Evolutionary conservation across 2,888 invertebrate genomes (phyloP), one percentile per base, ranked within the genome.

Genomic region (Prenolepis imparis): DNA sequence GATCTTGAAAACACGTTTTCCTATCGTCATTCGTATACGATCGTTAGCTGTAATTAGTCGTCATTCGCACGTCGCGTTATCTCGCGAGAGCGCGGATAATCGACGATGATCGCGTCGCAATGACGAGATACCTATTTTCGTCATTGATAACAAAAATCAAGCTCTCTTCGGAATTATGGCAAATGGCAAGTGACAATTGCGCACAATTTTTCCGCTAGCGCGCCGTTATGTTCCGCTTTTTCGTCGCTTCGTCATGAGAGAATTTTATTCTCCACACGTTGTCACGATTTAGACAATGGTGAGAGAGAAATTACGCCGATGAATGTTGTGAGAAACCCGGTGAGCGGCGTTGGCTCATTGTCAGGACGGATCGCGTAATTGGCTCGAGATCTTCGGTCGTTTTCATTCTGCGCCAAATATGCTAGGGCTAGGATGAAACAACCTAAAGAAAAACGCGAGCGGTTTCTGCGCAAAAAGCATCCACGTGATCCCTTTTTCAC

Each of bases 301-400:
- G 80, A 86, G 85, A 86, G 85, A 88, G 84, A 90, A 89, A 90
- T 89, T 90, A 88, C 87, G 80, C 59, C 70, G 86, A 39, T 83
- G 89, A 88, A 88, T 87, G 85, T 87, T 85, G 87, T 89, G 88
- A 86, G 89, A 89, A 87, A 83, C 82, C 44, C 82, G 32, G 81
- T 78, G 78, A 70, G 44, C 72, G 68, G 84, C 73, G 84, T 88
- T 84, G 84, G 82, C 87, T 81, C 84, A 81, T 88, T 87, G 88
- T 88, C 86, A 63, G 85, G 83, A 80, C 36, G 39, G 77, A 24
- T 48, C 80, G 81, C 75, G 68, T 89, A 89, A 89, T 84, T 89
- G 87, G 82, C 82, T 86, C 68, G 57, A 66, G 81, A 78, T 74
- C 82, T 78, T 82, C 44, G 61, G 41, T 32, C 55, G 68, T 64